Evolutionary conservation across 2,888 invertebrate genomes (phyloP).

Genomic region (Galeruca laticollis): DNA sequence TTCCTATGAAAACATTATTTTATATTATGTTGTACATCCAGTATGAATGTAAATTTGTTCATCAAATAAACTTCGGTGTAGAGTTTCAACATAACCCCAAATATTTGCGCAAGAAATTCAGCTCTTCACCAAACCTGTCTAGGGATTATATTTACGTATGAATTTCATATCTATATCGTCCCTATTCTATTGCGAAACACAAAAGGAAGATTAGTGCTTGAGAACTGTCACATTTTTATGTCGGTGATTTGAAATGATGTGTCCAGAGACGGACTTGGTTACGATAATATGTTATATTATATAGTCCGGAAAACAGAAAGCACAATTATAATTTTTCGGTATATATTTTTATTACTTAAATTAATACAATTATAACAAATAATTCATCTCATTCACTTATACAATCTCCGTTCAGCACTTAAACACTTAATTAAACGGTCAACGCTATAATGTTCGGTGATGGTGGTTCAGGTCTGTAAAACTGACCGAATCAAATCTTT

Average conservation of each 20-base stretch:
- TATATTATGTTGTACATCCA: slow-evolving; percentile 5
- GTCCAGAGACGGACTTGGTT: slow-evolving; percentile 17
- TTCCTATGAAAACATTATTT: slow-evolving; percentile 3
- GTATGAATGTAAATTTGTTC: slow-evolving; percentile 16
- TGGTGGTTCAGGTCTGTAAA: too few species aligned
- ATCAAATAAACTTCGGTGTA: slow-evolving; percentile 13
- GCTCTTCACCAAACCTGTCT: slow-evolving; percentile 52
- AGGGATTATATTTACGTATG: slow-evolving; percentile 58
- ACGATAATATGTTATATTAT: not conserved
- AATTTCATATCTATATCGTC: slow-evolving; percentile 58
- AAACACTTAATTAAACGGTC: too few species aligned
- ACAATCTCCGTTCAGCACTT: too few species aligned
- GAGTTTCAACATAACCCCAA: slow-evolving; percentile 18
- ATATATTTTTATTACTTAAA: too few species aligned
- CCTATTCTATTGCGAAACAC: slow-evolving; percentile 47
- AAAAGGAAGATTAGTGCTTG: slow-evolving; percentile 56
- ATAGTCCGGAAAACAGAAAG: too few species aligned
- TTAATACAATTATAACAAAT: too few species aligned
- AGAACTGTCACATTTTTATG: slow-evolving; percentile 55
- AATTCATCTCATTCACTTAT: too few species aligned
- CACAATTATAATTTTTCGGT: too few species aligned
- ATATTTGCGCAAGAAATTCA: slow-evolving; percentile 36
- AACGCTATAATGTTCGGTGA: too few species aligned
- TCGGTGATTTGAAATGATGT: slow-evolving; percentile 53
- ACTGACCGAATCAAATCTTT: too few species aligned